A percentile compares a stretch with the other conserved stretches of the same genome.
These are phyloP conservation scores for Drosophila diplacantha DNA, from an alignment of 2,888 invertebrate genomes.

Conservation along the genomic window DNA sequence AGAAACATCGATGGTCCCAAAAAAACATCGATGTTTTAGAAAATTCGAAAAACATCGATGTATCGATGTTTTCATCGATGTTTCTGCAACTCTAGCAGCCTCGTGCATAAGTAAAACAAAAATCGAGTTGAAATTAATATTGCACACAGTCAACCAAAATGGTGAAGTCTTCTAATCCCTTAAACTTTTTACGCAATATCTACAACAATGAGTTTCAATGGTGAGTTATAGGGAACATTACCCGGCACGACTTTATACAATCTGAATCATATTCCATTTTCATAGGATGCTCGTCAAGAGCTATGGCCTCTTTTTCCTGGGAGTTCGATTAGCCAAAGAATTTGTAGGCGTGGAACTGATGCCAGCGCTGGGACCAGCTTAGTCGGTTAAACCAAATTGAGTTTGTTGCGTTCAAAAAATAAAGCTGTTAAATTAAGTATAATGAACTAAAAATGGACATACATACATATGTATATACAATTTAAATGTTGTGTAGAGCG, in stretches of 20 bases:
- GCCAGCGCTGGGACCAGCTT: constrained; percentile 79
- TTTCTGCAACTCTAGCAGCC: not conserved
- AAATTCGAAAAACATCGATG: no score
- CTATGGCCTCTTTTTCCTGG: constrained; percentile 86
- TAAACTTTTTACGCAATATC: constrained; percentile 81
- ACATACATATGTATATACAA: constrained; percentile 38
- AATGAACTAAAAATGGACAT: constrained; percentile 33
- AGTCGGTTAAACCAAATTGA: constrained; percentile 33
- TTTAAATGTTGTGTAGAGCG: constrained; percentile 1
- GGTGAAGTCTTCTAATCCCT: constrained; percentile 80
- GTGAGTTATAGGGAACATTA: constrained; percentile 78
- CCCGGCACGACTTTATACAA: constrained; percentile 25
- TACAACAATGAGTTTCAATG: constrained; percentile 89
- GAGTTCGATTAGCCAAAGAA: constrained; percentile 88
- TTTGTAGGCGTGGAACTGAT: constrained; percentile 86
- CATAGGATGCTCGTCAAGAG: constrained; percentile 89
- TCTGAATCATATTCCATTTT: not conserved
- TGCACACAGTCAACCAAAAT: constrained; percentile 76
- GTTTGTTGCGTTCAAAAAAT: constrained; percentile 41
- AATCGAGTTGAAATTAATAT: constrained; percentile 5
- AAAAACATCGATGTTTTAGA: no score
- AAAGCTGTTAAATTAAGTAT: constrained; percentile 57
- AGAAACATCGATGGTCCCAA: no score
- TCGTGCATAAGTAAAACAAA: constrained; percentile 16
- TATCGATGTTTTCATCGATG: no score